Evolutionary conservation across 1,140 invertebrate genomes (phyloP).

Genomic region (roundworm (Caenorhabditis elegans)): DNA sequence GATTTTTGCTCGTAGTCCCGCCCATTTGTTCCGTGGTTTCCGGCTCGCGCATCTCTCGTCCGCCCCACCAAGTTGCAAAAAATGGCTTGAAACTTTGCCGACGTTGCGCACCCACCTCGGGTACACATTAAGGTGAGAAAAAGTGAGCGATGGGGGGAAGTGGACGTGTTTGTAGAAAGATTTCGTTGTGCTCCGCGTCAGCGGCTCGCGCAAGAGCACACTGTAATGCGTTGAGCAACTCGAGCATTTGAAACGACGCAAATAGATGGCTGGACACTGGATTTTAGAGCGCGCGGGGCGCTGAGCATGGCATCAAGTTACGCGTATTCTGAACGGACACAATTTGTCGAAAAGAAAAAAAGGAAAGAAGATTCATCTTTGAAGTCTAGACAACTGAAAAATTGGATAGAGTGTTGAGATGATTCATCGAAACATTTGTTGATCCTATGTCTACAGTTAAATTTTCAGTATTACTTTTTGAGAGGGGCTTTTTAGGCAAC

Average conservation of each 20-base stretch:
- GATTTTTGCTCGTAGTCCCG: slow-evolving; percentile 12
- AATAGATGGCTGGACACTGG: slow-evolving; percentile 7
- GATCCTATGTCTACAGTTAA: too few relatives aligned
- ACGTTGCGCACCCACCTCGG: neutral
- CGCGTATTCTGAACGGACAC: neutral
- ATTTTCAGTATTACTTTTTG: too few relatives aligned
- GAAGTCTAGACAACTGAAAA: neutral
- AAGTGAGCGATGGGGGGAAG: neutral
- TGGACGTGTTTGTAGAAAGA: slow-evolving; percentile 13
- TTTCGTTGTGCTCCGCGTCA: too few relatives aligned
- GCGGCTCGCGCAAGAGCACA: too few relatives aligned
- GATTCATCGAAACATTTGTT: too few relatives aligned
- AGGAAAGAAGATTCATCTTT: neutral
- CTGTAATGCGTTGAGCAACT: too few relatives aligned
- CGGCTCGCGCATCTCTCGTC: neutral
- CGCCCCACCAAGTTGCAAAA: slow-evolving; percentile 2
- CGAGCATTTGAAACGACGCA: neutral
- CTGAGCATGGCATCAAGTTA: neutral
- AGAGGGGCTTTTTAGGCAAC: too few relatives aligned
- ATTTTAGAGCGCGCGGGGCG: neutral
- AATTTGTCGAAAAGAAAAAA: neutral
- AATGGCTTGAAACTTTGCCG: slow-evolving; percentile 12
- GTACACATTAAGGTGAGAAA: slow-evolving; percentile 19
- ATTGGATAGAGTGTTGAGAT: too few relatives aligned
- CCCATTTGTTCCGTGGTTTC: neutral